A percentile compares a stretch with the other conserved stretches of the same genome.
These are phyloP conservation scores for Drosophila nigritarsus DNA, from an alignment of 2,888 invertebrate species.

Conservation along the genomic window DNA sequence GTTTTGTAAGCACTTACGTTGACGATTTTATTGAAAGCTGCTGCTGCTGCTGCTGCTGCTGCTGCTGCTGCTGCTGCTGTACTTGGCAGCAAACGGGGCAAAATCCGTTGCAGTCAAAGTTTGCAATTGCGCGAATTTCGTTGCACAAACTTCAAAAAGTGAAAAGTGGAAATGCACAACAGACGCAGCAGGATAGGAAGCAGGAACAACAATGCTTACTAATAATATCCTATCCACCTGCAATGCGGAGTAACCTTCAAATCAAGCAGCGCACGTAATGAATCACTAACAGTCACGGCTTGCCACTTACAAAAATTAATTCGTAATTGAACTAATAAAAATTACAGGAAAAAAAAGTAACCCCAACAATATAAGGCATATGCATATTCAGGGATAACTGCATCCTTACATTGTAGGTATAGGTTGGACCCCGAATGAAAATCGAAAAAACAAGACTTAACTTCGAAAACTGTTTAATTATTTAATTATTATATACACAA, in stretches of 20 bases:
- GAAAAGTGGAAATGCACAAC: conserved; percentile 63
- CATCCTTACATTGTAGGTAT: not conserved
- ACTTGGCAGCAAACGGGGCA: conserved; percentile 40
- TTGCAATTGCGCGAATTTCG: conserved; percentile 66
- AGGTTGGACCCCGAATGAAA: not conserved
- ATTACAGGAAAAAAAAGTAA: not conserved
- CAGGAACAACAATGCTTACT: conserved; percentile 29
- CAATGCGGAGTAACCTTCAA: conserved; percentile 46
- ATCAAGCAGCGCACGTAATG: conserved; percentile 74
- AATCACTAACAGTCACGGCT: conserved; percentile 69
- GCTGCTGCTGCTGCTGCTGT: conserved; percentile 8
- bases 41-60: conserved; percentile 18
- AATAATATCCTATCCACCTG: conserved; percentile 37
- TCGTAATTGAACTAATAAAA: not conserved
- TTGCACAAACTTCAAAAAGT: conserved; percentile 55
- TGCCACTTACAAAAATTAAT: conserved; percentile 12
- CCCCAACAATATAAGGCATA: not conserved
- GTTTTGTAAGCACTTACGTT: conserved; percentile 73
- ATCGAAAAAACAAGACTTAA: not conserved
- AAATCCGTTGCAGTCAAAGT: conserved; percentile 51
- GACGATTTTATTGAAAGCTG: conserved; percentile 72
- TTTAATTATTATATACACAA: not conserved
- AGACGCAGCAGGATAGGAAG: conserved; percentile 34
- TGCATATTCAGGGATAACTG: not conserved
- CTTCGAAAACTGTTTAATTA: not conserved